A percentile compares a stretch with the other conserved stretches of the same genome.
These are phyloP conservation scores for Prochilodus magdalenae DNA, from an alignment of 2,113 vertebrate genomes.

Conservation along the genomic window DNA sequence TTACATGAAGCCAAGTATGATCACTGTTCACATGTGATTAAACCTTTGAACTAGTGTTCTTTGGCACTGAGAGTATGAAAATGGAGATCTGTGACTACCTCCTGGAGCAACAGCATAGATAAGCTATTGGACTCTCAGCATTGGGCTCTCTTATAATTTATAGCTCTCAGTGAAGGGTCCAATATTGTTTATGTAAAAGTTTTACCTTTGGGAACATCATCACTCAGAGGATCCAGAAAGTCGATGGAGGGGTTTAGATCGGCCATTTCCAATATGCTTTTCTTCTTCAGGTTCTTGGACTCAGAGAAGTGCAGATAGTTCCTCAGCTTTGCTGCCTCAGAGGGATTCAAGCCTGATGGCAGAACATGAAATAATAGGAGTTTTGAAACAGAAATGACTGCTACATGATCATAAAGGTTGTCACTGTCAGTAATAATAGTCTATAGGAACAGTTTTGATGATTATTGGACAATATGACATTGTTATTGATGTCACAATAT, in stretches of 20 bases:
- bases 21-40: neutral
- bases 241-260: constrained; percentile 86
- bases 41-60: no score
- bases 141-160: no score
- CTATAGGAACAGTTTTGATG: no score
- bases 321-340: constrained; percentile 83
- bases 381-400: no score
- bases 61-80: neutral
- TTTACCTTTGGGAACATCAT: constrained; percentile 90
- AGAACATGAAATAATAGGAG: neutral
- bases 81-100: neutral
- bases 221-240: constrained; percentile 88
- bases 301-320: constrained; percentile 89
- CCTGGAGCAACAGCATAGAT: neutral
- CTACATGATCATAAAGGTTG: no score
- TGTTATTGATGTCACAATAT: no score
- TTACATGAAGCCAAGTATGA: neutral
- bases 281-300: constrained; percentile 80
- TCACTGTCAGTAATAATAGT: no score
- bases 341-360: constrained; percentile 82
- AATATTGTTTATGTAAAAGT: neutral
- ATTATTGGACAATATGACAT: no score
- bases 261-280: constrained; percentile 83
- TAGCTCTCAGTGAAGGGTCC: neutral
- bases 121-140: no score